These are phyloP conservation scores for Perizoma affinitatum DNA, from an alignment of 2,888 invertebrate species.

Conservation along the genomic window DNA sequence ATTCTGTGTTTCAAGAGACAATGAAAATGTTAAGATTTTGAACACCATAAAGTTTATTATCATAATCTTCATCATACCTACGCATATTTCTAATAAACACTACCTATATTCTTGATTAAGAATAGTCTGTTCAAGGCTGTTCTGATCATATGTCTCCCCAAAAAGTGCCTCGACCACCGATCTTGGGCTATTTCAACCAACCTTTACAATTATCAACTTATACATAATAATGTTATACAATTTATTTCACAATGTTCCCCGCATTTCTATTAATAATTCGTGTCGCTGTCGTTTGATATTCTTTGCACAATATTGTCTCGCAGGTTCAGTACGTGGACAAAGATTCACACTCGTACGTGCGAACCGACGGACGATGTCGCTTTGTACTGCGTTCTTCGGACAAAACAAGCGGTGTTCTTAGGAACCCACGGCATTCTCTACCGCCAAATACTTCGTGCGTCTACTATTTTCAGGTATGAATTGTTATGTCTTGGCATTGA, in stretches of 20 bases:
- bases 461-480: slow-evolving; percentile 86
- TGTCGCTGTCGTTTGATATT: neutral
- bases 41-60: too few species aligned
- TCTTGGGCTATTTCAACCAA: too few species aligned
- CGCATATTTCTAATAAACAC: too few species aligned
- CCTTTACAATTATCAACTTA: too few species aligned
- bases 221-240: neutral
- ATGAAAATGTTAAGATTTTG: too few species aligned
- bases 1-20: too few species aligned
- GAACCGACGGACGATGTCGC: slow-evolving; percentile 89
- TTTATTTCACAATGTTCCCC: neutral
- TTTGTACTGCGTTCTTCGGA: slow-evolving; percentile 90
- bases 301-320: neutral
- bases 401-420: slow-evolving; percentile 88
- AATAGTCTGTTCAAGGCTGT: too few species aligned
- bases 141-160: too few species aligned
- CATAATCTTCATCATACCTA: too few species aligned
- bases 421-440: slow-evolving; percentile 90
- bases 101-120: too few species aligned
- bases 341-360: slow-evolving; percentile 89
- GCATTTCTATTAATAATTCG: neutral
- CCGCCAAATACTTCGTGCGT: slow-evolving; percentile 93
- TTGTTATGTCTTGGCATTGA: neutral
- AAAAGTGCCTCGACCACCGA: too few species aligned
- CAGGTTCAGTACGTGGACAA: slow-evolving; percentile 90